These are phyloP conservation scores for Probaryconus sp. DNA, from an alignment of 1,140 invertebrate genomes.

Conservation along the genomic window DNA sequence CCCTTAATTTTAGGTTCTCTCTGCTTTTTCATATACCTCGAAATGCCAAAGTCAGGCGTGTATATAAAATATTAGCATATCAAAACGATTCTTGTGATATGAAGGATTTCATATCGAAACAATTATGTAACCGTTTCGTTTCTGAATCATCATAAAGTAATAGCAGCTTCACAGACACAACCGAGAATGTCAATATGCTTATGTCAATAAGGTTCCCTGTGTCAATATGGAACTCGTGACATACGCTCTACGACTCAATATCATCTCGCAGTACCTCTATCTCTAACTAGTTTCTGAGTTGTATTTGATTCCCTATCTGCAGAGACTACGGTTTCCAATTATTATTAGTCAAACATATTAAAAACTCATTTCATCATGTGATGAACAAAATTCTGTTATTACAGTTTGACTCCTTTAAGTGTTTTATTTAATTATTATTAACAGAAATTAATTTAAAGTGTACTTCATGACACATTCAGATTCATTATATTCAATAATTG, in stretches of 20 bases:
- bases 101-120: too few species aligned
- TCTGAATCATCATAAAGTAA: conserved; percentile 1
- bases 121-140: conserved; percentile 1
- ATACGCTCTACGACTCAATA: conserved; percentile 5
- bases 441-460: too few species aligned
- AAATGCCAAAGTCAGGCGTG: too few species aligned
- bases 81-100: too few species aligned
- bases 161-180: conserved; percentile 12
- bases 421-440: too few species aligned
- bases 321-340: too few species aligned
- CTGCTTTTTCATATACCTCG: too few species aligned
- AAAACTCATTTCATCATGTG: conserved; percentile 9
- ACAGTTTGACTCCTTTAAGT: too few species aligned
- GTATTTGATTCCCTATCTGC: conserved; percentile 5
- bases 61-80: too few species aligned
- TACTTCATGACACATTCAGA: too few species aligned
- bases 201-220: conserved; percentile 18
- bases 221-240: conserved; percentile 5
- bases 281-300: conserved; percentile 11
- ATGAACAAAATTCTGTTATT: conserved; percentile 3
- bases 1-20: too few species aligned
- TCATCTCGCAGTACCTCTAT: not conserved
- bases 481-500: too few species aligned
- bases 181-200: conserved; percentile 25
- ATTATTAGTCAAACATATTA: conserved; percentile 11